Evolutionary conservation across 1,140 invertebrate genomes (phyloP).

Genomic region (Nasonia giraulti): DNA sequence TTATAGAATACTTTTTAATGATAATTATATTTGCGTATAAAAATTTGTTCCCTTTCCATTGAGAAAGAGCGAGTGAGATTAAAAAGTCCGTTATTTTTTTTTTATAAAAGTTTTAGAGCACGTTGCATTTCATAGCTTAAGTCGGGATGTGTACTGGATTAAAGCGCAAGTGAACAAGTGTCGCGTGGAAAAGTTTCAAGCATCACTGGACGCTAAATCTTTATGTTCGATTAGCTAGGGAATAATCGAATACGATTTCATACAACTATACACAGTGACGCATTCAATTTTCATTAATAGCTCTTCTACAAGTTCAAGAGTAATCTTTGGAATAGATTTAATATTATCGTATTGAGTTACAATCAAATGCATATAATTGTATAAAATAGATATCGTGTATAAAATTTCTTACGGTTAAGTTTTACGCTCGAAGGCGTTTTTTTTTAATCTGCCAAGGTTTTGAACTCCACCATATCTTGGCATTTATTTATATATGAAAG

Average conservation of each 20-base stretch:
- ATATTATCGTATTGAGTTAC: not conserved
- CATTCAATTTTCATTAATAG: not conserved
- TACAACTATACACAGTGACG: slow-evolving; percentile 31
- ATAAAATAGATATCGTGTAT: slow-evolving; percentile 21
- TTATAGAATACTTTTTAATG: slow-evolving; percentile 46
- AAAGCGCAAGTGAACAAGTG: slow-evolving; percentile 51
- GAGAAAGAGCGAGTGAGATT: slow-evolving; percentile 44
- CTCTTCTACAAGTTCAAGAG: not conserved
- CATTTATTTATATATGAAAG: slow-evolving; percentile 12
- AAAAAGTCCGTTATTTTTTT: slow-evolving; percentile 46
- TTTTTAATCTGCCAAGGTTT: not conserved
- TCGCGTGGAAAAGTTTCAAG: not conserved
- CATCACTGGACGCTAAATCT: not conserved
- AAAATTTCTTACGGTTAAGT: slow-evolving; percentile 20
- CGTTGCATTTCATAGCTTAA: slow-evolving; percentile 22
- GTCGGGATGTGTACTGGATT: slow-evolving; percentile 67
- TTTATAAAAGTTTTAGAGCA: slow-evolving; percentile 45
- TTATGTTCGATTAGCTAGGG: slow-evolving; percentile 23
- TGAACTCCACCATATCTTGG: not conserved
- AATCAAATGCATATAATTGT: slow-evolving; percentile 21
- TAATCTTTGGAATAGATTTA: not conserved
- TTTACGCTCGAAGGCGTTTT: not conserved
- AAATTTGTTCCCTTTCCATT: slow-evolving; percentile 38
- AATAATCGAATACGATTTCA: not conserved
- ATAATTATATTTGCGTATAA: slow-evolving; percentile 49